These are phyloP conservation scores for Callipepla squamata DNA, from an alignment of 2,113 vertebrate genomes.

Conservation along the genomic window DNA sequence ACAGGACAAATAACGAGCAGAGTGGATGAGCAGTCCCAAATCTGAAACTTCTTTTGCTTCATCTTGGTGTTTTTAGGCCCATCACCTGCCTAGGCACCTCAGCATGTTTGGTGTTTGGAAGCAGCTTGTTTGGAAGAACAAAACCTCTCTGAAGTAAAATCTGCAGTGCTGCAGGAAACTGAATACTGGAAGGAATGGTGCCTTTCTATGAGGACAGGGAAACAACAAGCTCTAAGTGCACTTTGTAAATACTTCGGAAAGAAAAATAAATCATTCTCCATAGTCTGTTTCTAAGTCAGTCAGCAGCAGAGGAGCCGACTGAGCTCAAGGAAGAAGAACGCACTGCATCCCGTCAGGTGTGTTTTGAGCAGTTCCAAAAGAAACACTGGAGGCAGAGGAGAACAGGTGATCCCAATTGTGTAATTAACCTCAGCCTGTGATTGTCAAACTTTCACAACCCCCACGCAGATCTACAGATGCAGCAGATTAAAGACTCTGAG, in stretches of 20 bases:
- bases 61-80: neutral
- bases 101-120: neutral
- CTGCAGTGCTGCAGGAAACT: neutral
- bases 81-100: neutral
- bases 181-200: neutral
- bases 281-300: neutral
- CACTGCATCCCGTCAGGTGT: neutral
- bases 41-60: neutral
- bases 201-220: neutral
- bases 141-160: neutral
- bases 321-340: neutral
- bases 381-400: neutral
- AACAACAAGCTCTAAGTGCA: neutral
- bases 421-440: neutral
- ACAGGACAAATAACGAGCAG: neutral
- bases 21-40: neutral
- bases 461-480: neutral
- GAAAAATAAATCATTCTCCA: neutral
- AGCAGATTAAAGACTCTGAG: neutral
- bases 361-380: neutral
- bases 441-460: neutral
- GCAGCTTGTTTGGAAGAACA: neutral
- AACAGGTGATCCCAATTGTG: neutral
- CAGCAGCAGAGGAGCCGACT: neutral
- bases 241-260: neutral